A percentile compares a stretch with the other conserved stretches of the same genome.
Evolutionary conservation across 2,888 invertebrate species (phyloP).

Genomic region (Choristoneura rosaceana): DNA sequence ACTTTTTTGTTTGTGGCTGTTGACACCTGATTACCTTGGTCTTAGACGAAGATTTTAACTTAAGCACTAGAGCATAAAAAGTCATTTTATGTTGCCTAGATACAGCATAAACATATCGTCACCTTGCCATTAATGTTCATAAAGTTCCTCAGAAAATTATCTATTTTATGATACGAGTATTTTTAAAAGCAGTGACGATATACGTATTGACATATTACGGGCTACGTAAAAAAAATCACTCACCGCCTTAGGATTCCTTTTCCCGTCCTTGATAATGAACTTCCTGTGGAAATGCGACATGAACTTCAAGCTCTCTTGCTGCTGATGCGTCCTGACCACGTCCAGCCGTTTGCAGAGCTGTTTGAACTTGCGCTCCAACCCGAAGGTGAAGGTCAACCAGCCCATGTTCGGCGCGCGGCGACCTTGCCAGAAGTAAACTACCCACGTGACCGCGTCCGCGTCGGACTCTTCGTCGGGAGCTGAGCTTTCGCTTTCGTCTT

Average conservation of each 20-base stretch:
- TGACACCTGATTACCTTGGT: no score
- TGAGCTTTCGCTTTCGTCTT: slow-evolving; percentile 81
- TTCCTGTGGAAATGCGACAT: slow-evolving; percentile 97
- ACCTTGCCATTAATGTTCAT: no score
- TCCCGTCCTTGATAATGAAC: slow-evolving; percentile 96
- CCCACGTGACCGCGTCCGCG: slow-evolving; percentile 88
- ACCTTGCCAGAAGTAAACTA: slow-evolving; percentile 99
- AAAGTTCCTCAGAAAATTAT: no score
- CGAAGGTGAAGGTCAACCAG: slow-evolving; percentile 99
- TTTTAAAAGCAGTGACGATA: no score
- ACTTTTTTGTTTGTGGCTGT: no score
- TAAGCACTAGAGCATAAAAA: no score
- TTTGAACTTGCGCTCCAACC: slow-evolving; percentile 85
- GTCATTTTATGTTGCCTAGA: no score
- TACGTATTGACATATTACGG: no score
- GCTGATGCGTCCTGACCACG: slow-evolving; percentile 98
- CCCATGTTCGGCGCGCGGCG: slow-evolving; percentile 99
- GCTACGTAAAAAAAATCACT: slow-evolving; percentile 17
- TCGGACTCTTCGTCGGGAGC: slow-evolving; percentile 81
- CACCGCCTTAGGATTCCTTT: slow-evolving; percentile 86
- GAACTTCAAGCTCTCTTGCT: slow-evolving; percentile 99
- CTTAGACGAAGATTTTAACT: no score
- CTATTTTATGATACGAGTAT: no score
- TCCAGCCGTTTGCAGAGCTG: slow-evolving; percentile 85
- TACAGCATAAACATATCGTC: no score